Conservation (phyloP, 2,888 invertebrate genomes). For the Sturmia bella region DNA sequence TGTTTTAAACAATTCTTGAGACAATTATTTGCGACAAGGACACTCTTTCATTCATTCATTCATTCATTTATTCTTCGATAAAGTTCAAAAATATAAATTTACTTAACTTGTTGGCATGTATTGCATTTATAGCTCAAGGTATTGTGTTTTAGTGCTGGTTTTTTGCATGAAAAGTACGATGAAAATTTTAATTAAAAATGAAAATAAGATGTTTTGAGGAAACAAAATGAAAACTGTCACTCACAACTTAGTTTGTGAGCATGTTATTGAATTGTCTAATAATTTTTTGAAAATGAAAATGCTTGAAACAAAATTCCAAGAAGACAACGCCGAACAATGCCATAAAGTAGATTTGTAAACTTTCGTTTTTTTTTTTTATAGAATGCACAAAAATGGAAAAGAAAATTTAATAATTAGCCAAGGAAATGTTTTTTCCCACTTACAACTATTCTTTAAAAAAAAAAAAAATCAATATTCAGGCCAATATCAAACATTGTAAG, state of each 20-base stretch:
- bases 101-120: conserved; percentile 5
- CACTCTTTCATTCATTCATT: too few relatives aligned
- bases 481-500: too few relatives aligned
- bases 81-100: conserved; percentile 46
- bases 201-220: conserved; percentile 3
- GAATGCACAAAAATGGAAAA: too few relatives aligned
- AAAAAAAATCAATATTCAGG: too few relatives aligned
- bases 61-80: conserved; percentile 19
- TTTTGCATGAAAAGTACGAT: not conserved
- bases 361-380: too few relatives aligned
- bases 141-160: not conserved
- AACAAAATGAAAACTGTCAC: not conserved
- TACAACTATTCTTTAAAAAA: too few relatives aligned
- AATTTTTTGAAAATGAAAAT: not conserved
- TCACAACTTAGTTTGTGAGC: too few relatives aligned
- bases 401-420: too few relatives aligned
- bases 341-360: too few relatives aligned
- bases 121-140: conserved; percentile 33
- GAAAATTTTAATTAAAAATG: conserved; percentile 41
- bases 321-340: too few relatives aligned
- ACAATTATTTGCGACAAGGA: conserved; percentile 59
- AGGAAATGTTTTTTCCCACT: too few relatives aligned
- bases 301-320: not conserved
- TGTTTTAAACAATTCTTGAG: conserved; percentile 44
- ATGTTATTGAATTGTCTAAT: not conserved